Percentiles rank a stretch among this genome's conserved stretches.
Conservation (phyloP, 2,888 invertebrate species). For the Eristalis intricaria region DNA sequence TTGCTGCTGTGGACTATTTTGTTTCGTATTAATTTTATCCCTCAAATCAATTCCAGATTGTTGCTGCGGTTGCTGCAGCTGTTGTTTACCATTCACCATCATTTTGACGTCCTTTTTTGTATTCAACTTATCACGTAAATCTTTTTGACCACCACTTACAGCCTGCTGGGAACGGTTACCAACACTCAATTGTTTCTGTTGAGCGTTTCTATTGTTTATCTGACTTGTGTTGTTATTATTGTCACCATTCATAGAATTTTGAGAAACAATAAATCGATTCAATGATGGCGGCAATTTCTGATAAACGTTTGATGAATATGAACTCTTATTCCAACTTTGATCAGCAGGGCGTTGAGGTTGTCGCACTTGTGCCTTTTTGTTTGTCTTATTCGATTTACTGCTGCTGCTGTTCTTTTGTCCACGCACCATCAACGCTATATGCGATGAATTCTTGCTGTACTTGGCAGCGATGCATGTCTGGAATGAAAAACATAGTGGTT, state of each 20-base stretch:
- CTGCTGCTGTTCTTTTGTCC: conserved; percentile 72
- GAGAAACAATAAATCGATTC: conserved; percentile 61
- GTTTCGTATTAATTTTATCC: conserved; percentile 48
- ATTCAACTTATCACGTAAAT: conserved; percentile 51
- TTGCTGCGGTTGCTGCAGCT: conserved; percentile 51
- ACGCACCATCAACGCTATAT: conserved; percentile 78
- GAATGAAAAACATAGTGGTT: conserved; percentile 46
- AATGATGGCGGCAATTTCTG: conserved; percentile 63
- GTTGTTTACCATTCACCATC: conserved; percentile 53
- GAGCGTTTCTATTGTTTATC: conserved; percentile 64
- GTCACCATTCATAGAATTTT: conserved; percentile 67
- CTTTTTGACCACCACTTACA: conserved; percentile 26
- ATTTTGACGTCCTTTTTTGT: conserved; percentile 58
- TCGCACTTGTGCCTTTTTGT: conserved; percentile 68
- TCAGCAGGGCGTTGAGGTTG: conserved; percentile 71
- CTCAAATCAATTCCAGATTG: conserved; percentile 40
- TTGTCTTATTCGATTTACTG: conserved; percentile 68
- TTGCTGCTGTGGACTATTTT: conserved; percentile 63
- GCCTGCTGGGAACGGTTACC: conserved; percentile 16
- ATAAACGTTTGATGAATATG: conserved; percentile 74
- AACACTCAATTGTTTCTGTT: conserved; percentile 45
- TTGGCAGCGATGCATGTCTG: conserved; percentile 77
- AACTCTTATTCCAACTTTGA: conserved; percentile 75
- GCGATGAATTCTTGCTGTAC: conserved; percentile 76
- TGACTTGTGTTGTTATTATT: conserved; percentile 71